Evolutionary conservation across 2,113 vertebrate genomes (phyloP).

Genomic region (Tichodroma muraria): DNA sequence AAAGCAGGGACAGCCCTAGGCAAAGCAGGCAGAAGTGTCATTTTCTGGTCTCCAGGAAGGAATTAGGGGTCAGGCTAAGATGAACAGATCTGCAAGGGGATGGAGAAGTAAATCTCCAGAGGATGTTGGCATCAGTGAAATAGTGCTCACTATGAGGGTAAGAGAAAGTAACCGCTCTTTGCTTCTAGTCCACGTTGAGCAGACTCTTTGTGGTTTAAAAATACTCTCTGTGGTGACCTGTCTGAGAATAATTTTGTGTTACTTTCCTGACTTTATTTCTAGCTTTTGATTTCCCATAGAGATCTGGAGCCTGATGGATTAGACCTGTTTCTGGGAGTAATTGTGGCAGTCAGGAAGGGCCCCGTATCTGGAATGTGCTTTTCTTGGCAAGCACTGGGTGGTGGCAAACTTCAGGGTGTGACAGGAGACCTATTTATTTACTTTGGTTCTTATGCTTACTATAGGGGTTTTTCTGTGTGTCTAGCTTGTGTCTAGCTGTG

Average conservation of each 20-base stretch:
- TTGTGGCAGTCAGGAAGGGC: conserved; percentile 25
- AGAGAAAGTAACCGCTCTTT: background rate
- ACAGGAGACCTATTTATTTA: conserved; percentile 16
- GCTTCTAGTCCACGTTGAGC: background rate
- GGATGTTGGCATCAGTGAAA: background rate
- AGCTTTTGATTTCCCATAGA: conserved; percentile 13
- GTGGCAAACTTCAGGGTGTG: conserved; percentile 27
- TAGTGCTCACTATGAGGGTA: background rate
- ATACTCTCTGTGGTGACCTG: background rate
- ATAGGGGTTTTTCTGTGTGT: background rate
- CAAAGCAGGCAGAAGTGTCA: background rate
- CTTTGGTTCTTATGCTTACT: background rate
- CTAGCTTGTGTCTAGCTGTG: too few species aligned
- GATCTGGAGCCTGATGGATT: conserved; percentile 12
- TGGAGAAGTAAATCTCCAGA: background rate
- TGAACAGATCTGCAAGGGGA: background rate
- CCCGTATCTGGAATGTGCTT: background rate
- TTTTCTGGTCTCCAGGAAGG: background rate
- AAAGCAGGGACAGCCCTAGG: background rate
- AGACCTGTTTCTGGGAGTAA: conserved; percentile 23
- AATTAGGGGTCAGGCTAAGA: background rate
- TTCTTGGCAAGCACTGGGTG: background rate
- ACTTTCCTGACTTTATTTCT: conserved; percentile 27
- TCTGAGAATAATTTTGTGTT: conserved; percentile 2
- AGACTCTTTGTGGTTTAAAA: background rate